Conservation (phyloP, 2,797 vertebrate species). For the Cossypha heuglini region DNA sequence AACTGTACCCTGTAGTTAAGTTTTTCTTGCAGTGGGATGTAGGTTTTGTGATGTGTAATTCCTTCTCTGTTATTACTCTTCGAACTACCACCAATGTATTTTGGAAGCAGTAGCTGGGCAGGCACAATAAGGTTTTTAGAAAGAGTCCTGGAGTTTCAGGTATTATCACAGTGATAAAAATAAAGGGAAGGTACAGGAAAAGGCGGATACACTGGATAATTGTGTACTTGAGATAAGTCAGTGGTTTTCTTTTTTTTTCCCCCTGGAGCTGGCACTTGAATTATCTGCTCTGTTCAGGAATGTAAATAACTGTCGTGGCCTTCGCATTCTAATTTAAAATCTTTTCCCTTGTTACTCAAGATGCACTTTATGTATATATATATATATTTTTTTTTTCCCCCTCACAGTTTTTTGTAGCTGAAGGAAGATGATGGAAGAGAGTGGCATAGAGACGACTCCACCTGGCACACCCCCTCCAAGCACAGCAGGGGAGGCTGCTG, state of each 20-base stretch:
- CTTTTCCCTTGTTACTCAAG: background rate
- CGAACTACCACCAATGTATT: background rate
- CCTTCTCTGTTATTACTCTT: background rate
- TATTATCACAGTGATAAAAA: background rate
- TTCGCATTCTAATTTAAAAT: background rate
- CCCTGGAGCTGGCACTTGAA: background rate
- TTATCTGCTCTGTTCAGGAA: background rate
- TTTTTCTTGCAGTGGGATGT: background rate
- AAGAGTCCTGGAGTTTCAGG: background rate
- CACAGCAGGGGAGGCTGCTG: background rate
- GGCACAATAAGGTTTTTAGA: background rate
- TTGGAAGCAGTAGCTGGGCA: background rate
- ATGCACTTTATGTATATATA: rapidly evolving
- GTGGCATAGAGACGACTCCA: constrained; percentile 91
- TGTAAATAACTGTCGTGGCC: background rate
- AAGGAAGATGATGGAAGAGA: constrained; percentile 98
- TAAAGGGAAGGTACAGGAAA: background rate
- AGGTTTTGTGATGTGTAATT: background rate
- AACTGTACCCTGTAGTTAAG: background rate
- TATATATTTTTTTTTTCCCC: background rate
- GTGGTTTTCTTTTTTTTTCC: background rate
- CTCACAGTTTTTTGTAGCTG: background rate
- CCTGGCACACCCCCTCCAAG: constrained; percentile 83
- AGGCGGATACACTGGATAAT: background rate
- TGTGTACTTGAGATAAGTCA: background rate